A percentile compares a stretch with the other conserved stretches of the same genome.
phyloP scores from a whole-genome alignment of 2,113 vertebrate species.

The Antigone vipio region DNA sequence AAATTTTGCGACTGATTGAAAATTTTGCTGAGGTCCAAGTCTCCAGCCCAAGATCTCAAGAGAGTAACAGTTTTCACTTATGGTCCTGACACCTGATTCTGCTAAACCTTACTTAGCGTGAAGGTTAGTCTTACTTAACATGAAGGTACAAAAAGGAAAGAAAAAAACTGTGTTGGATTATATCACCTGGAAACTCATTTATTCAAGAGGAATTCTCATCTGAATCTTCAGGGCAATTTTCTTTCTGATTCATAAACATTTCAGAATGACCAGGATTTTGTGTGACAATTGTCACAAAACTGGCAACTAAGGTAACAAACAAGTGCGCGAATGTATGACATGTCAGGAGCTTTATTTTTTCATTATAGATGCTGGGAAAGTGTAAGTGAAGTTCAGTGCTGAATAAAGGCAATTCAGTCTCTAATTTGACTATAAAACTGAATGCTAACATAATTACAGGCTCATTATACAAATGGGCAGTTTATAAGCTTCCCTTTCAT shows the following conservation, averaged over 20 bases:
- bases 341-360: not conserved
- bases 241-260: not conserved
- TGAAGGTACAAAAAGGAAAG: not conserved
- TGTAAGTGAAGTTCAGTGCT: not conserved
- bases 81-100: fast-evolving
- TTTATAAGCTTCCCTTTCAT: not conserved
- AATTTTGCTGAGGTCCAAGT: not conserved
- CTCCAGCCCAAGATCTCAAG: not conserved
- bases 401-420: not conserved
- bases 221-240: not conserved
- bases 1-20: not conserved
- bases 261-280: not conserved
- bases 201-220: not conserved
- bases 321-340: not conserved
- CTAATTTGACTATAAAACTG: not conserved
- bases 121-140: not conserved
- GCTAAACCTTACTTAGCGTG: not conserved
- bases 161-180: not conserved
- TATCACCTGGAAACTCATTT: not conserved
- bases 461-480: not conserved
- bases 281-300: not conserved
- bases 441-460: not conserved
- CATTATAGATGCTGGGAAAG: not conserved
- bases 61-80: not conserved
- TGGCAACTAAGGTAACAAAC: not conserved